phyloP scores from a whole-genome alignment of 2,888 invertebrate species.

The Coenonympha arcania region DNA sequence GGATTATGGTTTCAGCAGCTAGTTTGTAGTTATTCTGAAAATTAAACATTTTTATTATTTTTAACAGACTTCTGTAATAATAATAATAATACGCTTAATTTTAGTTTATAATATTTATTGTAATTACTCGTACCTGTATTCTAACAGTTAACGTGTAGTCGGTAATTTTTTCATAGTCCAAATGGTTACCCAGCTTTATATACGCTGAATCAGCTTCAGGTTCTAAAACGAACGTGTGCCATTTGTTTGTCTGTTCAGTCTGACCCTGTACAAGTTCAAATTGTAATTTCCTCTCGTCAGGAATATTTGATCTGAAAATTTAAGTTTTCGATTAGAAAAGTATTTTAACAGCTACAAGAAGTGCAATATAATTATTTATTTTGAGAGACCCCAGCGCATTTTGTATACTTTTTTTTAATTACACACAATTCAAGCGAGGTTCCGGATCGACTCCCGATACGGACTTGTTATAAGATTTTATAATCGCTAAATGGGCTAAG shows the following conservation, averaged over 20 bases:
- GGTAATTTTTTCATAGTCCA: constrained; percentile 89
- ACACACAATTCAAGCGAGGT: too few species aligned
- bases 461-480: neutral
- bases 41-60: constrained; percentile 1
- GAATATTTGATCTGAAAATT: constrained; percentile 79
- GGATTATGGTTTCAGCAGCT: constrained; percentile 84
- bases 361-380: too few species aligned
- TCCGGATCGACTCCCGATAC: too few species aligned
- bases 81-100: neutral
- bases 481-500: too few species aligned
- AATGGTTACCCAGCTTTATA: constrained; percentile 81
- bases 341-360: neutral
- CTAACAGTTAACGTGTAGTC: constrained; percentile 88
- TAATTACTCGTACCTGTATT: constrained; percentile 80
- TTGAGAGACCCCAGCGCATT: too few species aligned
- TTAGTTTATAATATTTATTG: too few species aligned
- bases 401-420: too few species aligned
- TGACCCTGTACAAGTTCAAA: constrained; percentile 87
- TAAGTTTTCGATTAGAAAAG: neutral
- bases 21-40: constrained; percentile 83
- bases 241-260: constrained; percentile 89
- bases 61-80: too few species aligned
- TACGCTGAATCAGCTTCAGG: constrained; percentile 80
- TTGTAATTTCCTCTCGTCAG: constrained; percentile 80
- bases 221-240: constrained; percentile 81